phyloP scores from a whole-genome alignment of 2,797 vertebrate species.

The Gila robusta region DNA sequence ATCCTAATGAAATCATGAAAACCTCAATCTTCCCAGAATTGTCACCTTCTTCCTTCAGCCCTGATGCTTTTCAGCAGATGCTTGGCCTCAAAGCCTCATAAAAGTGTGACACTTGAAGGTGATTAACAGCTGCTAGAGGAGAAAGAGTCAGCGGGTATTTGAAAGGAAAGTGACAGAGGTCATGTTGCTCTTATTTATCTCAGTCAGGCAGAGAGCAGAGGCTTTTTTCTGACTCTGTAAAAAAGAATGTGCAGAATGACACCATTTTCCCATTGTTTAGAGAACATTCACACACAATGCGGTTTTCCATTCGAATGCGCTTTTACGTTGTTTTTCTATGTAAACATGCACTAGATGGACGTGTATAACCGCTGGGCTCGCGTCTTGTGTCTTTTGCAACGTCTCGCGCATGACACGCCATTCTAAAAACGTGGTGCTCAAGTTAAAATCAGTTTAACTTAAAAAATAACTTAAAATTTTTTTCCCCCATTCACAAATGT shows the following conservation, averaged over 20 bases:
- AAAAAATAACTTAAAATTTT: no score
- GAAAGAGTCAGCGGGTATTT: constrained; percentile 8
- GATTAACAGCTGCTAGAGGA: constrained; percentile 41
- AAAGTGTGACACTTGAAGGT: constrained; percentile 23
- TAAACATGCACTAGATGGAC: no score
- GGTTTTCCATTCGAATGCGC: no score
- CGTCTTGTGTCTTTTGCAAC: no score
- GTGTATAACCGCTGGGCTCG: no score
- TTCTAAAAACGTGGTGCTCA: no score
- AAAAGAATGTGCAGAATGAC: neutral
- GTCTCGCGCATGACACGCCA: no score
- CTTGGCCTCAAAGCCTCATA: neutral
- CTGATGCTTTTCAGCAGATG: constrained; percentile 9
- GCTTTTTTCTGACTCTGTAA: neutral
- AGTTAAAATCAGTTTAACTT: no score
- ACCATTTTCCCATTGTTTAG: constrained; percentile 65
- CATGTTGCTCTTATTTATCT: constrained; percentile 21
- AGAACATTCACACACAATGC: neutral
- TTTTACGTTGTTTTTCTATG: no score
- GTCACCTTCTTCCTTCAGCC: constrained; percentile 2
- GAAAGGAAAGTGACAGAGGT: constrained; percentile 22
- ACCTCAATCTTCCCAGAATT: neutral
- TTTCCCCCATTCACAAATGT: neutral
- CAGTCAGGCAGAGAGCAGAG: constrained; percentile 8
- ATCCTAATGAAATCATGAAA: constrained; percentile 7